These are phyloP conservation scores for Eubasilissa splendida DNA, from an alignment of 2,888 invertebrate genomes.

Conservation along the genomic window DNA sequence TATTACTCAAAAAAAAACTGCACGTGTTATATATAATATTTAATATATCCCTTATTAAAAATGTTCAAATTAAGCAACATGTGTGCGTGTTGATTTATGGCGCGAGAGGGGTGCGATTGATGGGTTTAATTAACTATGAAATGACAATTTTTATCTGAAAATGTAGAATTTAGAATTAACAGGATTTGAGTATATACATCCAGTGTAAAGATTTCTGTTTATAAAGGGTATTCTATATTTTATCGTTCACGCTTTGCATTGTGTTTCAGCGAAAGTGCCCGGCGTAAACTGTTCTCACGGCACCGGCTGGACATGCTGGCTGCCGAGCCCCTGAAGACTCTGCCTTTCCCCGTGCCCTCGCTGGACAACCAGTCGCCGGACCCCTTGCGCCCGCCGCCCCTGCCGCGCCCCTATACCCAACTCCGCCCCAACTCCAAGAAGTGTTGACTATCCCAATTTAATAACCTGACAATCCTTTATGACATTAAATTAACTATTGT, in stretches of 20 bases:
- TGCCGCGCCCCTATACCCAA: constrained; percentile 37
- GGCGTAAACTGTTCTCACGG: constrained; percentile 70
- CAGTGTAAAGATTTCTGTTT: no score
- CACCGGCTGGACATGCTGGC: constrained; percentile 59
- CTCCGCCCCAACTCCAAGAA: background rate
- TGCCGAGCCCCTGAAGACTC: constrained; percentile 63
- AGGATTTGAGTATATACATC: background rate
- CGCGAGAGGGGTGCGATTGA: no score
- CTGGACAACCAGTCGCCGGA: constrained; percentile 42
- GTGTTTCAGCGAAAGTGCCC: constrained; percentile 63
- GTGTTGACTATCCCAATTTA: constrained; percentile 3
- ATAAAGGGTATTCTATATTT: no score
- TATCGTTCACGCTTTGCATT: background rate
- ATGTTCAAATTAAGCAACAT: no score
- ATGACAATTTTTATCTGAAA: no score
- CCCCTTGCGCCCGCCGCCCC: constrained; percentile 21
- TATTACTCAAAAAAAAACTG: no score
- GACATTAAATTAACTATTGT: background rate
- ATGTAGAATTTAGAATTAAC: background rate
- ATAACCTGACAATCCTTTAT: background rate
- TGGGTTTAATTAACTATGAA: no score
- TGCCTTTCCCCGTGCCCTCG: background rate
- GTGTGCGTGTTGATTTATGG: no score
- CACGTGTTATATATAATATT: no score
- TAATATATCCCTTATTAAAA: no score